Base-by-base conservation (phyloP, 2,113 vertebrate species). In the Proterorhinus semilunaris region DNA sequence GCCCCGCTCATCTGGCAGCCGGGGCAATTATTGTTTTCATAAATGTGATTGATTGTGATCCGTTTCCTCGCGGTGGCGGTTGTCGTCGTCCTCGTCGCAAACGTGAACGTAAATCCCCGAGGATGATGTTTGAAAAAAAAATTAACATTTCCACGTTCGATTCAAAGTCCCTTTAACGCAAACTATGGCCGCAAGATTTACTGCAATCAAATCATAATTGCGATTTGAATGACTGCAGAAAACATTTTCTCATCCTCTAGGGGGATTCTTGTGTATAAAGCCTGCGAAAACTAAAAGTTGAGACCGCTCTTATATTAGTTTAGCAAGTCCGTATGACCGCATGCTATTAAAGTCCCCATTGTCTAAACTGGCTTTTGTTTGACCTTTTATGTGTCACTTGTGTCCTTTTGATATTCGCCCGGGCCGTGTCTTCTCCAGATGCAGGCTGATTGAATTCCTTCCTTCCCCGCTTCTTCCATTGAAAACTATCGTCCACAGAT, bases 381-480 rank as follows among this genome's bases (percentile, higher is more conserved):
- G 78, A 66, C 72, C 49, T 53, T 63, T 77, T 67, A 79, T 71
- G 69, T 62, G 66, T 17, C 55, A 61, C 63, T 16, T 6, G 4
- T 51, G 51, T 65, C 68, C 72, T 54, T 21, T 74, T 79, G 71
- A 65, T 75, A 69, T 86, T 71, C 75, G 66, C 49, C 49, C 11
- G 7, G 61, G 17, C 69, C 71, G 82, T 81, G 68, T 82, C 63
- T 27, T 74, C 50, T 46, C 10, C 59, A 67, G 75, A 75, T 76
- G 71, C 64, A 69, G 74, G 59, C 64, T 50, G 66, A 75, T 84
- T 75, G 68, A 78, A 83, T 84, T 84, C 82, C 83, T 74, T 76
- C 67, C 74, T 73, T 5, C 69, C 52, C 53, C 36, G 55, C 55
- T 58, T 42, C 69, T 62, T 9, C 44, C 65, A 58, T 72, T 63